A percentile compares a stretch with the other conserved stretches of the same genome.
Evolutionary conservation across 2,113 vertebrate genomes (phyloP).

Genomic region (Stomatorhinus ivindoensis): DNA sequence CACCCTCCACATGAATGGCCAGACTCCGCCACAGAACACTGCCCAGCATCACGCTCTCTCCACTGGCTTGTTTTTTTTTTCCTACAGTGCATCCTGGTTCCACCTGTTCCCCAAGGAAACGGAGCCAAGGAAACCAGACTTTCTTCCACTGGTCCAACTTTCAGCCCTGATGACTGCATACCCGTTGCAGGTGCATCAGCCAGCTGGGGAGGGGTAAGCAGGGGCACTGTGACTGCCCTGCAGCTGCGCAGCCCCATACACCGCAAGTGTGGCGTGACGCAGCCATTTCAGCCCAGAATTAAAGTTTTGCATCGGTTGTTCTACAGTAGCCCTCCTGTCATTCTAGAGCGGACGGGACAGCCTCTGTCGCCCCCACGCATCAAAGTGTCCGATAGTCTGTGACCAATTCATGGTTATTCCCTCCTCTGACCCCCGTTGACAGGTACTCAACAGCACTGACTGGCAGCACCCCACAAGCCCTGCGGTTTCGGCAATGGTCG

Average conservation of each 20-base stretch:
- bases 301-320: too few species aligned
- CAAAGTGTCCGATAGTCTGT: neutral
- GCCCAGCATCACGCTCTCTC: too few species aligned
- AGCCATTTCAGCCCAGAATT: neutral
- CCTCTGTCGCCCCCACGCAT: neutral
- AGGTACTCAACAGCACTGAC: neutral
- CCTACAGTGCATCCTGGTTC: too few species aligned
- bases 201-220: neutral
- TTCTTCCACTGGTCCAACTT: too few species aligned
- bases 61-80: too few species aligned
- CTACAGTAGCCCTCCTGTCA: neutral
- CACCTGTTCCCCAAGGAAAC: too few species aligned
- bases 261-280: neutral
- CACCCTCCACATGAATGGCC: neutral
- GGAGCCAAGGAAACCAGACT: too few species aligned
- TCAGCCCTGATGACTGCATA: too few species aligned
- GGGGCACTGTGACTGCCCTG: neutral
- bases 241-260: neutral
- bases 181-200: neutral
- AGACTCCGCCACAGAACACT: neutral
- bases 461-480: neutral
- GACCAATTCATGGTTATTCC: neutral
- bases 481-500: too few species aligned
- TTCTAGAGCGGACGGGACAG: neutral
- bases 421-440: neutral